Base-by-base conservation (phyloP, 2,888 invertebrate genomes). In the Lasioglossum zephyrum region DNA sequence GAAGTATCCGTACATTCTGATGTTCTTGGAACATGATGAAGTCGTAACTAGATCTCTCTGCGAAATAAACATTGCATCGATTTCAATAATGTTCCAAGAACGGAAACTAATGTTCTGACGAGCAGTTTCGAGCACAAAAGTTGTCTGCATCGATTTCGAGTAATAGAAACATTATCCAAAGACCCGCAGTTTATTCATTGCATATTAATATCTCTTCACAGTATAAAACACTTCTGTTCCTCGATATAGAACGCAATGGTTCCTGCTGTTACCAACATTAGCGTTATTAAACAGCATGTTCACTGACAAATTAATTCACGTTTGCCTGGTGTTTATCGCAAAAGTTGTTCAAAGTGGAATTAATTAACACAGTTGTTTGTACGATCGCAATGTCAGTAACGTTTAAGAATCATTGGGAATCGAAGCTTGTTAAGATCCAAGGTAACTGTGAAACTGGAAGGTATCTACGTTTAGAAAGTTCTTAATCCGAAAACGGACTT, bases 381-480 rank as follows among this genome's bases (percentile, higher is more conserved):
- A 22, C 1, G 1, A 36, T 39, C 39, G 36, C 36, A 3, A 8
- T n/a, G 4, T 11, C 11, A 39, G 69, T 39, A 22, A 69, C 36
- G 11, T n/a, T 1, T 39, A 69, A 4, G 41, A 41, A 41, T 22
- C n/a, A 70, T 70, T 70, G 70, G n/a, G 41, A 70, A 41, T n/a
- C 57, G 73, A 74, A 78, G 49, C 60, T 84, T 49, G 66, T 70
- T 84, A 84, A 47, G 47, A 70, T 53, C n/a, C 41, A 53, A n/a
- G 47, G 22, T 74, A 76, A 72, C 39, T 49, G 47, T 70, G 75
- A 74, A 84, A 53, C n/a, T 82, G 73, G 79, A 79, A 79, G 72
- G 79, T 70, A 79, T 73, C 79, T 79, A 79, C 31, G 31, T 76
- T 79, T 57, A 75, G 36, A 75, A 72, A 57, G 70, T 85, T 79